Base-by-base conservation (phyloP, 2,888 invertebrate species). In the Athripsodes cinereus region DNA sequence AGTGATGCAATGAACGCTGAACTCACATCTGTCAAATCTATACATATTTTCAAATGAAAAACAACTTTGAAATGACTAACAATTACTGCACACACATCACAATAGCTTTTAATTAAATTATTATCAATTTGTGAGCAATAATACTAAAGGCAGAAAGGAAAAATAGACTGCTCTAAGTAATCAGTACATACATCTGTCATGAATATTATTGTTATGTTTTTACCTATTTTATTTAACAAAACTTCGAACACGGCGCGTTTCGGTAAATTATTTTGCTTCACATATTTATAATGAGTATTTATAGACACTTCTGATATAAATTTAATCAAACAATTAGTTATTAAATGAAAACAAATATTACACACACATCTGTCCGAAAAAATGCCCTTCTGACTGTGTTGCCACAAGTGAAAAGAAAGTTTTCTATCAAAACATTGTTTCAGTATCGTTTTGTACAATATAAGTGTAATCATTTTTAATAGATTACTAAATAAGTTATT, bases 301-400 rank as follows among this genome's bases (percentile, higher is more conserved):
- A 40, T 13, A 40, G 16, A 40, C 40, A 40, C 40, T 40, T 3
- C 2, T 40, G 2, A 3, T 8, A 8, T 40, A 40, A 40, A 40
- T n/a, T 40, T 40, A 13, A 40, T 40, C 40, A 40, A 40, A 40
- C 40, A 40, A 40, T 40, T 40, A 8, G 13, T 40, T 40, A 8
- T 40, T n/a, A 40, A 40, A 40, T 13, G 16, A 40, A 40, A 40
- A 40, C 40, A 40, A 40, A 40, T 40, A 40, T 13, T 40, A 40
- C 13, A 16, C 16, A 40, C 40, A 40, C 40, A 40, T 40, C 40
- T 40, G 40, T 40, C 40, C 8, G 16, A 40, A 40, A 40, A 40
- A 40, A 8, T 40, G 40, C 40, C 40, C 40, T 40, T 40, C 40
- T 40, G 40, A 40, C 40, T 40, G 40, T 40, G 40, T 40, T 40